These are phyloP conservation scores for Sarotherodon lohbergeri DNA, from an alignment of 2,113 vertebrate species.

Conservation along the genomic window DNA sequence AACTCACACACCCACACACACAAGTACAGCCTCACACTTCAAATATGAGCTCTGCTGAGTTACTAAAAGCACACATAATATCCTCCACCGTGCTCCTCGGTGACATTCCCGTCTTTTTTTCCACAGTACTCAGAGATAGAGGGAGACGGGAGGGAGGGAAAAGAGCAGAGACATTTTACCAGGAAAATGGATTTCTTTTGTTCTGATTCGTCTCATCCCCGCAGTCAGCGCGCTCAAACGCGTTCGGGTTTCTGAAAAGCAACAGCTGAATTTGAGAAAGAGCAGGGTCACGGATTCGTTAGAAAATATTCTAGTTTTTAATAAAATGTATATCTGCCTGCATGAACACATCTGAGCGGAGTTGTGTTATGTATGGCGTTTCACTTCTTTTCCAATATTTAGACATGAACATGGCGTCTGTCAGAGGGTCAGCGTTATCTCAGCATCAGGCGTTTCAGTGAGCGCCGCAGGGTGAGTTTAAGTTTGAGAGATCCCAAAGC, in stretches of 20 bases:
- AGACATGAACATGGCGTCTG: neutral
- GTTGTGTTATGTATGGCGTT: neutral
- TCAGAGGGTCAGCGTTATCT: neutral
- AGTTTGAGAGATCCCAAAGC: neutral
- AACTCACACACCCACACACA: neutral
- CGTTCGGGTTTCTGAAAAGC: neutral
- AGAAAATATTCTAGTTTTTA: neutral
- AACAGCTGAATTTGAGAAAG: neutral
- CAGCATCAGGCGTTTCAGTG: neutral
- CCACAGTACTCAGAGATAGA: neutral
- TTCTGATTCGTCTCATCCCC: neutral
- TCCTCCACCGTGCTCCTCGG: neutral
- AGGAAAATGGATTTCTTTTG: neutral
- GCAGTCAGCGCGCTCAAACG: neutral
- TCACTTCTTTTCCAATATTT: neutral
- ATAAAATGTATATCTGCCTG: neutral
- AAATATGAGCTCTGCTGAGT: constrained; percentile 7
- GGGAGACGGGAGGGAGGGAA: neutral
- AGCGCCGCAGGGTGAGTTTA: neutral
- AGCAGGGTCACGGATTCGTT: neutral
- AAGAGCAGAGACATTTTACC: neutral
- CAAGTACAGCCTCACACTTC: neutral
- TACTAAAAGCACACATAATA: constrained; percentile 19
- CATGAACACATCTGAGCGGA: fast-evolving
- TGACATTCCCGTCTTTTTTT: neutral